Evolutionary conservation across 1,140 invertebrate genomes (phyloP).

Genomic region (Varroa destructor): DNA sequence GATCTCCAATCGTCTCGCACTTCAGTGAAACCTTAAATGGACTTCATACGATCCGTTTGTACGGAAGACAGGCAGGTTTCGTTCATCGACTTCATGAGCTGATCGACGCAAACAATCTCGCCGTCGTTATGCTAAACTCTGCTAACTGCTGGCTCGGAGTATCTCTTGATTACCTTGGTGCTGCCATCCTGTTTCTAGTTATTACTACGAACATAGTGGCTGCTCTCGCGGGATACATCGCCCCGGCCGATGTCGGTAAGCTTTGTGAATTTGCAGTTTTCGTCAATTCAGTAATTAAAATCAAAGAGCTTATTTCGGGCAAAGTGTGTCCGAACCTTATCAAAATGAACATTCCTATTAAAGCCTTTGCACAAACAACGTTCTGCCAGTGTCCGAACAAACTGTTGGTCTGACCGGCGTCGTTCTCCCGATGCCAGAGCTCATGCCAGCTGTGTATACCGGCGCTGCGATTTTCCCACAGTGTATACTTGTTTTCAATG

Average conservation of each 20-base stretch:
- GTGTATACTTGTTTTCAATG: too few relatives aligned
- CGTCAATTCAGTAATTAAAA: too few relatives aligned
- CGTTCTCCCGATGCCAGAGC: too few relatives aligned
- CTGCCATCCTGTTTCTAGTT: conserved; percentile 57
- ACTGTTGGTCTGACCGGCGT: too few relatives aligned
- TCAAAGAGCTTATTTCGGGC: too few relatives aligned
- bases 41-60: conserved; percentile 53
- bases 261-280: conserved; percentile 36
- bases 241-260: conserved; percentile 45
- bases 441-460: too few relatives aligned
- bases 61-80: conserved; percentile 42
- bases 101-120: conserved; percentile 58
- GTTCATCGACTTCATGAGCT: conserved; percentile 50
- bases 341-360: too few relatives aligned
- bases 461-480: too few relatives aligned
- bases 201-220: conserved; percentile 48
- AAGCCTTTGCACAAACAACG: too few relatives aligned
- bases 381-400: too few relatives aligned
- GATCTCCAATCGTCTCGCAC: conserved; percentile 57
- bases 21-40: conserved; percentile 56
- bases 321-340: too few relatives aligned
- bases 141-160: conserved; percentile 69
- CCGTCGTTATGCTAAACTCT: conserved; percentile 60
- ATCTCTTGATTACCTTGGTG: conserved; percentile 62
- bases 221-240: conserved; percentile 36